Conservation (phyloP, 1,140 invertebrate species). For the Ips typographus region DNA sequence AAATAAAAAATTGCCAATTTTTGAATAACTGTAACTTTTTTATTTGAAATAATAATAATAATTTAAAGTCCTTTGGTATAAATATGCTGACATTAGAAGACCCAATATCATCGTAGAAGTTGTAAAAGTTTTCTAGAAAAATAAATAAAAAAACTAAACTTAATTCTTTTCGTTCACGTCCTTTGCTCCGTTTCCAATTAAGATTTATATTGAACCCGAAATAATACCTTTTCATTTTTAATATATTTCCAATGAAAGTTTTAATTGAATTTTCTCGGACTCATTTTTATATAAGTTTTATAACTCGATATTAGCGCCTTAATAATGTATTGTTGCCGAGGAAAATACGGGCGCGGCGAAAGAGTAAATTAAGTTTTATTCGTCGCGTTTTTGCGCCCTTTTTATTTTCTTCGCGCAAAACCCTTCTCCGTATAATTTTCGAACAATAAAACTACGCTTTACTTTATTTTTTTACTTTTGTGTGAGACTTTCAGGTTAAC, state of each 20-base stretch:
- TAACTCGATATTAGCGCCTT: slow-evolving; percentile 28
- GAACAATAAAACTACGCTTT: slow-evolving; percentile 18
- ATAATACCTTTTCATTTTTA: slow-evolving; percentile 35
- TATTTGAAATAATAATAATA: too few relatives aligned
- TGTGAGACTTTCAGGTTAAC: too few relatives aligned
- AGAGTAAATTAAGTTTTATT: slow-evolving; percentile 20
- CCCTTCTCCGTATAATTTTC: slow-evolving; percentile 12
- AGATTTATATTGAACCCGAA: slow-evolving; percentile 34
- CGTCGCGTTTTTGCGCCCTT: background rate
- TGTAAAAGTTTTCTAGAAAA: too few relatives aligned
- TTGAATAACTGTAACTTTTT: too few relatives aligned
- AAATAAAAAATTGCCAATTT: too few relatives aligned
- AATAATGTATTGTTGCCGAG: slow-evolving; percentile 29
- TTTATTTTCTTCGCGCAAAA: background rate
- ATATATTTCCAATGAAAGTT: slow-evolving; percentile 34
- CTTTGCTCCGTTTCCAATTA: slow-evolving; percentile 29
- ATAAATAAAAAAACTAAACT: too few relatives aligned
- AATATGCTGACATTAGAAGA: too few relatives aligned
- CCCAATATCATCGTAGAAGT: too few relatives aligned
- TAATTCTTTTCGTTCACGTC: slow-evolving; percentile 19
- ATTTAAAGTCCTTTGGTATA: too few relatives aligned
- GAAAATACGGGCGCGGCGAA: background rate
- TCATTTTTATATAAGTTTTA: slow-evolving; percentile 30
- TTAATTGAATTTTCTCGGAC: slow-evolving; percentile 31
- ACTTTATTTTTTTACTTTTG: slow-evolving; percentile 3